phyloP scores from a whole-genome alignment of 2,797 vertebrate species.

The Kryptopterus vitreolus region DNA sequence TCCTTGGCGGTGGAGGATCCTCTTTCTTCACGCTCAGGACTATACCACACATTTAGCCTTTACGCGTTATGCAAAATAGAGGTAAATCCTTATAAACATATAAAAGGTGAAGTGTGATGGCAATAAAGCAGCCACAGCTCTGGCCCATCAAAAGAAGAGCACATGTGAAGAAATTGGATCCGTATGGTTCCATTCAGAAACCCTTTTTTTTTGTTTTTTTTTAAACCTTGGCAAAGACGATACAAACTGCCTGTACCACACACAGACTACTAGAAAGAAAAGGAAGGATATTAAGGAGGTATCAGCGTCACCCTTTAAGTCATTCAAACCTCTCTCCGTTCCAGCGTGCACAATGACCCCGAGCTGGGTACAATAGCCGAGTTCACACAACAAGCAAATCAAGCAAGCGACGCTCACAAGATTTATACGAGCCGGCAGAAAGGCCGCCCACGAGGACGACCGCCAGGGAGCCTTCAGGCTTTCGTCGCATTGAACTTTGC shows the following conservation, averaged over 20 bases:
- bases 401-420: conserved; percentile 67
- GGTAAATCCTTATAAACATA: conserved; percentile 14
- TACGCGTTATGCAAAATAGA: not conserved
- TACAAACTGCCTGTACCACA: conserved; percentile 64
- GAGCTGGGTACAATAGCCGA: conserved; percentile 64
- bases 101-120: conserved; percentile 21
- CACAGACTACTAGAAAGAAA: conserved; percentile 61
- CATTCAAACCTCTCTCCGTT: conserved; percentile 66
- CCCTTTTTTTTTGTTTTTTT: conserved; percentile 47
- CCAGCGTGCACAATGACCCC: conserved; percentile 64
- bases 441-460: conserved; percentile 67
- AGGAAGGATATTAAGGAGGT: conserved; percentile 66
- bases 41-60: not conserved
- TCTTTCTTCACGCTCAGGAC: conserved; percentile 16
- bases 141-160: conserved; percentile 28
- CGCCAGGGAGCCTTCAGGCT: conserved; percentile 56
- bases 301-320: conserved; percentile 64
- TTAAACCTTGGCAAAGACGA: conserved; percentile 57
- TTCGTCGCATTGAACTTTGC: conserved; percentile 60
- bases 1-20: conserved; percentile 64
- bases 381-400: conserved; percentile 75
- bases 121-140: not conserved
- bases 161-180: conserved; percentile 43
- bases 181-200: conserved; percentile 42
- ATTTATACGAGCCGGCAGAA: conserved; percentile 72